These are phyloP conservation scores for Mustelus asterias DNA, from an alignment of 2,113 vertebrate species.

Conservation along the genomic window DNA sequence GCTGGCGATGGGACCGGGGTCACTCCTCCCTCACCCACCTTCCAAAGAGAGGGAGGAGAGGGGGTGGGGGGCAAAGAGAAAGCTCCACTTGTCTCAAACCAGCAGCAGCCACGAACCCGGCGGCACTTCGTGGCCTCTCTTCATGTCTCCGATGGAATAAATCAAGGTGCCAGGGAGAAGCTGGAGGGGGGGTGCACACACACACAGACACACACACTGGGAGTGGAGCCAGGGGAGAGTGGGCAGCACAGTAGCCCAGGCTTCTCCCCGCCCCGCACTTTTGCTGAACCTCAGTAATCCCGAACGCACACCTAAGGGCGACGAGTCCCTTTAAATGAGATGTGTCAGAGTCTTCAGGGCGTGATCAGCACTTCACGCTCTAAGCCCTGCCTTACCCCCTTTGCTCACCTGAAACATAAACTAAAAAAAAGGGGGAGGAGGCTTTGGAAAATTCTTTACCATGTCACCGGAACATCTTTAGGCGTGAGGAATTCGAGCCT, in stretches of 20 bases:
- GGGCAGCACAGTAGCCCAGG: not conserved
- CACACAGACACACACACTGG: too few species aligned
- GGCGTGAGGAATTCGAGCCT: not conserved
- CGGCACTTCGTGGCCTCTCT: not conserved
- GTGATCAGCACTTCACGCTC: not conserved
- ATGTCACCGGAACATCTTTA: not conserved
- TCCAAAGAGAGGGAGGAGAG: not conserved
- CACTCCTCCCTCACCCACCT: not conserved
- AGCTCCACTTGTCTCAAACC: not conserved
- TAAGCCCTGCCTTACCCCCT: not conserved
- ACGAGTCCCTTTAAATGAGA: not conserved
- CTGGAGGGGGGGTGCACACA: not conserved
- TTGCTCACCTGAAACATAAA: slow-evolving; percentile 3
- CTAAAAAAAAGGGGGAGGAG: not conserved
- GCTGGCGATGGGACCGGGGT: not conserved
- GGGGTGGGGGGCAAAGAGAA: not conserved
- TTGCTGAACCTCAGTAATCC: not conserved
- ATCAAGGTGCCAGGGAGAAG: not conserved
- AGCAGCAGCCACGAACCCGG: not conserved
- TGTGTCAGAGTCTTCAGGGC: not conserved
- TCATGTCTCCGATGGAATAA: not conserved
- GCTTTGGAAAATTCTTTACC: not conserved
- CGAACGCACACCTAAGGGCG: not conserved
- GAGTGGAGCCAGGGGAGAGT: not conserved
- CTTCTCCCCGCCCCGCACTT: not conserved